Evolutionary conservation across 2,888 invertebrate species (phyloP), one percentile per base, ranked within the genome.

Genomic region (Cylloceria caligata): DNA sequence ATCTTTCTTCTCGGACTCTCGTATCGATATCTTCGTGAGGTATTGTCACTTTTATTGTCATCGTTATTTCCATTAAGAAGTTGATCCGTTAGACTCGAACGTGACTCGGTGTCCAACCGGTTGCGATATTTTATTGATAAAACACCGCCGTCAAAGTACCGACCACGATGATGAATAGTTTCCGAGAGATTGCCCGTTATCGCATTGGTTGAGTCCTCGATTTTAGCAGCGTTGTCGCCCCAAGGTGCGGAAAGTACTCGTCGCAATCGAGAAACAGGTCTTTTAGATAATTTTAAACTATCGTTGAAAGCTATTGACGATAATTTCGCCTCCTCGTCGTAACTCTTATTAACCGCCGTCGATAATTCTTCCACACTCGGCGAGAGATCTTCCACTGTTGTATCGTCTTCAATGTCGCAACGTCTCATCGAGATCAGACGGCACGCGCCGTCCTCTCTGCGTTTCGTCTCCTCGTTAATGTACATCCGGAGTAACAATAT

Each of bases 351-450:
- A 42, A 55, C 11, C 42, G 19, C 34, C 49, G 47, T 45, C 42
- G 57, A 42, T 2, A 42, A 49, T 36, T 42, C 24, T 3, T 27
- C 30, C 24, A 39, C 27, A n/a, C 55, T 60, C 62, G 39, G 55
- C 19, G 11, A 39, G 13, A 47, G 4, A 27, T 16, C 47, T 36
- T 47, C 52, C 21, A 3, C 13, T 16, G 36, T 34, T 34, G 36
- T 5, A 6, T 73, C 72, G 45, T 36, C 16, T 27, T 68, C 68
- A 3, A 27, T 2, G 84, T 89, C 88, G 86, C 87, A 88, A 84
- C 87, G 89, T 83, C 90, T 90, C 75, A 91, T 87, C 84, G 91
- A 90, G 89, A 90, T 89, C 88, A 90, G 89, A 87, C 91, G 92
- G 88, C 92, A 92, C 81, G 88, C 88, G 89, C 89, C 91, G 91